Conservation (phyloP, 2,888 invertebrate species). For the Thymelicus sylvestris region DNA sequence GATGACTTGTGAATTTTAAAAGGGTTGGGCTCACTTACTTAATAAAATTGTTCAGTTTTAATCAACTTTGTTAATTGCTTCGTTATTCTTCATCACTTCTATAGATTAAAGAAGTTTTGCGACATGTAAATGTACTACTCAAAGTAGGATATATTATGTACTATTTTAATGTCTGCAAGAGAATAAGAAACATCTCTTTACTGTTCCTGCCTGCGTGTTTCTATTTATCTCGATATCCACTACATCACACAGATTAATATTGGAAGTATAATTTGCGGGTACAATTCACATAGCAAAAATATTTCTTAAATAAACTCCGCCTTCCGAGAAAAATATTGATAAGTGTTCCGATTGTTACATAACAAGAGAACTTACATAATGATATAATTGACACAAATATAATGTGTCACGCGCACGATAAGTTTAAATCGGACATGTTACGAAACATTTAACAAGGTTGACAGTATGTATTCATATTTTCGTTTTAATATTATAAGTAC, state of each 20-base stretch:
- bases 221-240: too few relatives aligned
- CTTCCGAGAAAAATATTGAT: background rate
- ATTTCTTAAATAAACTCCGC: too few relatives aligned
- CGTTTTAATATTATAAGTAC: too few relatives aligned
- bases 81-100: background rate
- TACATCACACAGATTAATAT: too few relatives aligned
- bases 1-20: conserved; percentile 7
- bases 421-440: background rate
- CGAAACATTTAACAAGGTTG: background rate
- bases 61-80: conserved; percentile 4
- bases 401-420: background rate
- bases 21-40: conserved; percentile 8
- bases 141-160: too few relatives aligned
- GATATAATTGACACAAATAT: background rate
- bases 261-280: too few relatives aligned
- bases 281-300: too few relatives aligned
- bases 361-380: background rate
- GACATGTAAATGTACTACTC: too few relatives aligned
- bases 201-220: too few relatives aligned
- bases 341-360: background rate
- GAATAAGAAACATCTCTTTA: too few relatives aligned
- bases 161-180: too few relatives aligned
- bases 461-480: background rate
- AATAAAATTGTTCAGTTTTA: conserved; percentile 11
- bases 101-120: too few relatives aligned